phyloP scores from a whole-genome alignment of 2,113 vertebrate genomes.

The Proteles cristata region DNA sequence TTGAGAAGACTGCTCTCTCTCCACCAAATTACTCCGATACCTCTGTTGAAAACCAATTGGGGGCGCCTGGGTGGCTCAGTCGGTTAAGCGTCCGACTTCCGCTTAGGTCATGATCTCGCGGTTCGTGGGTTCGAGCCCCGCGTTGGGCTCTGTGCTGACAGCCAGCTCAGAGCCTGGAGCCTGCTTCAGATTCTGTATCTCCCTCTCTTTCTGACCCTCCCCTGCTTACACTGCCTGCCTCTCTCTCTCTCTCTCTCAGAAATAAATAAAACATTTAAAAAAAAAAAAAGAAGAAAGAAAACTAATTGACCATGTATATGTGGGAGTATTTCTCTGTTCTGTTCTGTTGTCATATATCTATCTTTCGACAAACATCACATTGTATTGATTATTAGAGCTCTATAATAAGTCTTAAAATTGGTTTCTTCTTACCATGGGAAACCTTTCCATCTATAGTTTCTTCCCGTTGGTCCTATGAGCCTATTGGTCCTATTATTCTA shows the following conservation, averaged over 20 bases:
- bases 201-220: too few relatives aligned
- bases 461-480: background rate
- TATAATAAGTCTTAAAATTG: background rate
- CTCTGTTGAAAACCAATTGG: background rate
- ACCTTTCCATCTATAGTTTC: background rate
- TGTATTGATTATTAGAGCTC: background rate
- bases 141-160: too few relatives aligned
- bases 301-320: background rate
- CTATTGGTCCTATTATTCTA: background rate
- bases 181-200: too few relatives aligned
- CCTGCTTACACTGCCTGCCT: too few relatives aligned
- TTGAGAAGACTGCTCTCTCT: background rate
- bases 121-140: too few relatives aligned
- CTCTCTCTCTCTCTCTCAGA: too few relatives aligned
- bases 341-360: background rate
- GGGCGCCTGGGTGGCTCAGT: too few relatives aligned
- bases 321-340: background rate
- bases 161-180: too few relatives aligned
- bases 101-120: too few relatives aligned
- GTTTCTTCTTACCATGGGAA: background rate
- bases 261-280: too few relatives aligned
- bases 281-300: background rate
- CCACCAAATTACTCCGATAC: background rate
- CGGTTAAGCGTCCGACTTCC: too few relatives aligned
- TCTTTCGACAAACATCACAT: background rate